Evolutionary conservation across 2,888 invertebrate species (phyloP).

Genomic region (Dicyrtomina minuta): DNA sequence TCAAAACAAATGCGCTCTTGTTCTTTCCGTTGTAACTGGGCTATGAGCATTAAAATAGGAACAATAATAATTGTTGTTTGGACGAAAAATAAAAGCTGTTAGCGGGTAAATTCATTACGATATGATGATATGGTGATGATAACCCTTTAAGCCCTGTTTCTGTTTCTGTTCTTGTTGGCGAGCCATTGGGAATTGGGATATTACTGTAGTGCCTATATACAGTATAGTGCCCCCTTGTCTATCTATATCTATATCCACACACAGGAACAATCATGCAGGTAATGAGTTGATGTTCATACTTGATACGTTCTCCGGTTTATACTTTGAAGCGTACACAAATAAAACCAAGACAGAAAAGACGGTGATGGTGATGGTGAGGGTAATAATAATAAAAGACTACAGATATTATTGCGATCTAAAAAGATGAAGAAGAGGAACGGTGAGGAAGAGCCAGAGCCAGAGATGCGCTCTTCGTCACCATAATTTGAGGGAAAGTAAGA

Average conservation of each 20-base stretch:
- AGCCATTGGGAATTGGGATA: too few relatives aligned
- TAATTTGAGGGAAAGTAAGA: conserved; percentile 16
- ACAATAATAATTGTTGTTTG: conserved; percentile 6
- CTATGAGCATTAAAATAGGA: conserved; percentile 1
- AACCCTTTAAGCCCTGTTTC: conserved; percentile 25
- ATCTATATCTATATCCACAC: neutral
- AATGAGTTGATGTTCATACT: too few relatives aligned
- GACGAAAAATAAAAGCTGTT: conserved; percentile 3
- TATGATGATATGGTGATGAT: conserved; percentile 11
- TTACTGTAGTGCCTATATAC: too few relatives aligned
- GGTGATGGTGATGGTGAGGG: neutral
- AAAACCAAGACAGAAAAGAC: too few relatives aligned
- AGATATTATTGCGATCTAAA: neutral
- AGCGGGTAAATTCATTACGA: conserved; percentile 20
- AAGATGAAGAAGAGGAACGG: neutral
- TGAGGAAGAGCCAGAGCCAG: neutral
- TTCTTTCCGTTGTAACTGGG: neutral
- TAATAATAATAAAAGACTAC: conserved; percentile 10
- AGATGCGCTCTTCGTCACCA: conserved; percentile 11
- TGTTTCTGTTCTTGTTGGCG: too few relatives aligned
- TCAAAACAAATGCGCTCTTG: conserved; percentile 29
- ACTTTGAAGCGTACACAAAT: too few relatives aligned
- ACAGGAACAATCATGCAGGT: neutral
- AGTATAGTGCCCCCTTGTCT: neutral
- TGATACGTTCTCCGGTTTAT: too few relatives aligned